Evolutionary conservation across 2,888 invertebrate genomes (phyloP), one percentile per base, ranked within the genome.

Genomic region (Mythimna ferrago): DNA sequence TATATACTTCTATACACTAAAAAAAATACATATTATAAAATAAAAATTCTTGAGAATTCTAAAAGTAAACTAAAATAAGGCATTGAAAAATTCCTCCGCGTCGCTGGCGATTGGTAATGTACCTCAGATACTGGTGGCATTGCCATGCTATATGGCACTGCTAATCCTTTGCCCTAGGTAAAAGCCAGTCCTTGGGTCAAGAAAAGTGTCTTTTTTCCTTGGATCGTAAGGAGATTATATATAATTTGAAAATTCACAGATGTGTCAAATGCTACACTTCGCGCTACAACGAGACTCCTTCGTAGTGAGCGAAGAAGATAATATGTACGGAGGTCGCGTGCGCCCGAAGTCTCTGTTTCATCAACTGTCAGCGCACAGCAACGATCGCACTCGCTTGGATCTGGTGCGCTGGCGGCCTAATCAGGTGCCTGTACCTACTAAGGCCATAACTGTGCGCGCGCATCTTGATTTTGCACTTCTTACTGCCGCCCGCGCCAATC

Each of bases 271-370:
- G 48, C 57, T 80, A 7, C 80, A 87, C 38, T 74, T 81, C 63
- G 48, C 78, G 2, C 54, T 84, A 6, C 76, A 16, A 48, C 66
- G 61, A n/a, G 65, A 86, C 35, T 61, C 64, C 7, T 84, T 84
- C 38, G 57, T 85, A 64, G 72, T 85, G 38, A 85, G 69, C 16
- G 81, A 86, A 66, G 86, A 85, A 65, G 77, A 84, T 35, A 6
- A 71, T n/a, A 6, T 71, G 14, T 35, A 21, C 6, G 73, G 62
- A 41, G 73, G 72, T 21, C 71, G 70, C 4, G 6, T 61, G 19
- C 75, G 84, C 11, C 76, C 81, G 10, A 26, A 14, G 5, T 41
- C 78, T 32, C 38, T 86, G 6, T 85, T 69, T 35, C 71, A 53
- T 5, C 73, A 78, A 26, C 26, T 86, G 3, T 64, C 71, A 2